Evolutionary conservation across 2,113 vertebrate genomes (phyloP), one percentile per base, ranked within the genome.

Genomic region (Phasianus colchicus): DNA sequence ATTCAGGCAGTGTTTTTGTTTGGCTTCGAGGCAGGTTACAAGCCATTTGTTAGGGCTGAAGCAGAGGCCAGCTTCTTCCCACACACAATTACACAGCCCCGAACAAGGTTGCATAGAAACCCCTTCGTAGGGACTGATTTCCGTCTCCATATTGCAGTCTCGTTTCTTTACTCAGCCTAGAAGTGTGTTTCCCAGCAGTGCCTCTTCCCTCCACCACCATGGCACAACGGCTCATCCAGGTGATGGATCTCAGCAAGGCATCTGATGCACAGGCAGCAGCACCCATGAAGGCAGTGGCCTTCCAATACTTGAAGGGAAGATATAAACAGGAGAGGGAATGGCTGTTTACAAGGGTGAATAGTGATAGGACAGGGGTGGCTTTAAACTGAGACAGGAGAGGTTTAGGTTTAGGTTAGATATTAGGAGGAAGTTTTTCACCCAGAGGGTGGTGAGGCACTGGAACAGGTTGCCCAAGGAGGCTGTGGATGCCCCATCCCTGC

Each of bases 141-240:
- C 83, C 61, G 21, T 1, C 9, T 20, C 40, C 16, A 7, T 36
- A n/a, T 24, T 34, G 5, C 29, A 11, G 3, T 16, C 50, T 29
- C 4, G 0, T 24, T n/a, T 15, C n/a, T 48, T 66, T 2, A 76
- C 45, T 42, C 6, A 25, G 14, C 3, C 13, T 57, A 8, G 17
- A 38, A 32, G 29, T 0, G 0, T 1, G 7, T 4, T 79, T 54
- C 71, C 60, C 12, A 27, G 6, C 11, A 30, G 2, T 19, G 5
- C 20, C 65, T 25, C 74, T 71, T 38, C 91, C 71, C 79, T 76
- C 47, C 38, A 43, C 9, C 36, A 45, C 30, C 22, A 9, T 0
- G 38, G 2, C 48, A 48, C n/a, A 64, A 57, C 3, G 30, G 36
- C 18, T 58, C 22, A 8, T 2, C 30, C 64, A 32, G 40, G 54